Percentiles rank a stretch among this genome's conserved stretches.
These are phyloP conservation scores for Calliopum simillimum DNA, from an alignment of 2,888 invertebrate species.

Conservation along the genomic window DNA sequence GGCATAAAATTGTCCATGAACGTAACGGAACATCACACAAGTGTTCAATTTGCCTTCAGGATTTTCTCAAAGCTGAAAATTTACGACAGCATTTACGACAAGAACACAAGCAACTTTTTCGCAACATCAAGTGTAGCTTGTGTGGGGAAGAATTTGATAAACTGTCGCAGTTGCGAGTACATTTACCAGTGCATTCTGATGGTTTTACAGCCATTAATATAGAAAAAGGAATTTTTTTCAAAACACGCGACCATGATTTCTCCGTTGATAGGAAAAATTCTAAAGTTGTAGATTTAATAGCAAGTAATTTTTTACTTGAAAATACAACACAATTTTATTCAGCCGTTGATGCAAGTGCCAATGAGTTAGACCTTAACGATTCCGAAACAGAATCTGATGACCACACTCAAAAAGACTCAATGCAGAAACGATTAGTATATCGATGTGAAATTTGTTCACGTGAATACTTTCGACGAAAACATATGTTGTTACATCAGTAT, in stretches of 20 bases:
- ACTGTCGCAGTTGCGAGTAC: slow-evolving; percentile 50
- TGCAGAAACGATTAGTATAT: slow-evolving; percentile 40
- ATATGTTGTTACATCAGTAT: slow-evolving; percentile 57
- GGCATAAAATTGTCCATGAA: slow-evolving; percentile 61
- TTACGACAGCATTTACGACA: slow-evolving; percentile 43
- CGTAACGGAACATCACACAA: slow-evolving; percentile 51
- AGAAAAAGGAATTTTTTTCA: slow-evolving; percentile 47
- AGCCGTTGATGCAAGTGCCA: slow-evolving; percentile 58
- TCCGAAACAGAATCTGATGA: slow-evolving; percentile 53
- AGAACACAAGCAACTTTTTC: slow-evolving; percentile 33
- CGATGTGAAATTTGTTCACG: slow-evolving; percentile 57
- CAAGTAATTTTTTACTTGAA: slow-evolving; percentile 50
- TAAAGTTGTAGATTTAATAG: slow-evolving; percentile 48
- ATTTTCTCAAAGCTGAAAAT: slow-evolving; percentile 41
- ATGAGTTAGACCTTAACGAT: slow-evolving; percentile 61
- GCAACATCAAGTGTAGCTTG: slow-evolving; percentile 52
- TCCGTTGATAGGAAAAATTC: slow-evolving; percentile 36
- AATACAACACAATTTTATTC: slow-evolving; percentile 57
- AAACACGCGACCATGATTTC: slow-evolving; percentile 36
- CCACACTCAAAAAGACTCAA: no score
- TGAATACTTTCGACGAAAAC: slow-evolving; percentile 47
- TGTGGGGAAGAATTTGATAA: slow-evolving; percentile 50
- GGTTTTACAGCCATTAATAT: slow-evolving; percentile 53
- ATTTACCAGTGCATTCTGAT: slow-evolving; percentile 53
- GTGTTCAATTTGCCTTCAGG: slow-evolving; percentile 45